phyloP scores from a whole-genome alignment of 2,113 vertebrate genomes.

The Bos indicus region DNA sequence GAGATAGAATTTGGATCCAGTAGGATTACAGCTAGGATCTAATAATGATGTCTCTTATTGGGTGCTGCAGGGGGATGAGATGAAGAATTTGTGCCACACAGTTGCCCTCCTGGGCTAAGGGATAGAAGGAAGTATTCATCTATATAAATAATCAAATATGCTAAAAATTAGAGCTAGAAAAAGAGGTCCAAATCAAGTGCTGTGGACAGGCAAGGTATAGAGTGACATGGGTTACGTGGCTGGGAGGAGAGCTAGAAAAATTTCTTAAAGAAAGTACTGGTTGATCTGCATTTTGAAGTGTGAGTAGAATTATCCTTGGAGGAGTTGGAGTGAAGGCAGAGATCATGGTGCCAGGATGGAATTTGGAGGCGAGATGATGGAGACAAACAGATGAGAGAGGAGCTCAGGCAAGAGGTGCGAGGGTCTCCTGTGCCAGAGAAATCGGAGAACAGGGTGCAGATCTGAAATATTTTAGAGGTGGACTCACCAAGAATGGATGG shows the following conservation, averaged over 20 bases:
- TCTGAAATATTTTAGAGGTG: not conserved
- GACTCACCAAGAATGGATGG: not conserved
- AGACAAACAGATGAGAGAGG: not conserved
- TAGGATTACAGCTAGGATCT: not conserved
- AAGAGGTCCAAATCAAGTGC: not conserved
- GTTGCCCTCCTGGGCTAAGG: not conserved
- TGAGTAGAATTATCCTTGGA: not conserved
- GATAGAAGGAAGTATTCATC: not conserved
- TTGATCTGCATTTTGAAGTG: not conserved
- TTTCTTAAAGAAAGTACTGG: not conserved
- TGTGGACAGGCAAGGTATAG: not conserved
- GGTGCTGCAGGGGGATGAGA: not conserved
- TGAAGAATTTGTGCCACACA: not conserved
- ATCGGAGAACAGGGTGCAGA: not conserved
- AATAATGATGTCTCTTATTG: not conserved
- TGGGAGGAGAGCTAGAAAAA: not conserved
- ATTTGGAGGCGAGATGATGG: not conserved
- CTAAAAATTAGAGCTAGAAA: not conserved
- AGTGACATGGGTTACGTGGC: not conserved
- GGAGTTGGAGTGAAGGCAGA: not conserved
- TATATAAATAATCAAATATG: not conserved
- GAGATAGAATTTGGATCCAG: not conserved
- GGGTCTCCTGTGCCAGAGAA: not conserved
- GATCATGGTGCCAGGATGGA: not conserved
- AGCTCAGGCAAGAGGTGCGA: not conserved